These are phyloP conservation scores for Keiferia lycopersicella DNA, from an alignment of 2,888 invertebrate genomes.

Conservation along the genomic window DNA sequence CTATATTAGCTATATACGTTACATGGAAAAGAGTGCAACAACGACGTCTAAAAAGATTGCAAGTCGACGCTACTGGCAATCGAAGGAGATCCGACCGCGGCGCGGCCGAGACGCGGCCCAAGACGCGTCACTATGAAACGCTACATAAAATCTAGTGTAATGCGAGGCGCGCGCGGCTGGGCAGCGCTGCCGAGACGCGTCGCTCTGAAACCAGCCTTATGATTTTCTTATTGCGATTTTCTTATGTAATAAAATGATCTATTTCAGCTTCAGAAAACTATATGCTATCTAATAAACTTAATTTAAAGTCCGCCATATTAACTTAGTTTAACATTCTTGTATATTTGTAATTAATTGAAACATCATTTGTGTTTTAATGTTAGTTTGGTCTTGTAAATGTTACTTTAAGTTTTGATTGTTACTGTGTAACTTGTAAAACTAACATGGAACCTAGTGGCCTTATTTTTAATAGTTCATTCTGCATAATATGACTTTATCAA, in stretches of 20 bases:
- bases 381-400: constrained; percentile 36
- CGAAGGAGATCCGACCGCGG: too few species aligned
- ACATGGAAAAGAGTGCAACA: too few species aligned
- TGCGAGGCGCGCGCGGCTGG: too few species aligned
- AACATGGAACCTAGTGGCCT: constrained; percentile 66
- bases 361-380: constrained; percentile 30
- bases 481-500: background rate
- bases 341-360: constrained; percentile 41
- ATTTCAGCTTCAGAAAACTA: constrained; percentile 4
- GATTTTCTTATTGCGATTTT: background rate
- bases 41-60: too few species aligned
- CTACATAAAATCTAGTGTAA: too few species aligned
- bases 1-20: too few species aligned
- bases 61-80: too few species aligned
- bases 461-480: constrained; percentile 43
- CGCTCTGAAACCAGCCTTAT: too few species aligned
- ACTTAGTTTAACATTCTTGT: constrained; percentile 49
- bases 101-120: too few species aligned
- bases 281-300: constrained; percentile 30
- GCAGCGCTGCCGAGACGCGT: too few species aligned
- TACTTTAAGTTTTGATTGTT: constrained; percentile 44
- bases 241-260: background rate
- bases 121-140: too few species aligned
- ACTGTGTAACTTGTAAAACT: constrained; percentile 45
- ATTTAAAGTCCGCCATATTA: constrained; percentile 54